Base-by-base conservation (phyloP, 92 coral and sea anemone genomes). In the Phenganax marumi region DNA sequence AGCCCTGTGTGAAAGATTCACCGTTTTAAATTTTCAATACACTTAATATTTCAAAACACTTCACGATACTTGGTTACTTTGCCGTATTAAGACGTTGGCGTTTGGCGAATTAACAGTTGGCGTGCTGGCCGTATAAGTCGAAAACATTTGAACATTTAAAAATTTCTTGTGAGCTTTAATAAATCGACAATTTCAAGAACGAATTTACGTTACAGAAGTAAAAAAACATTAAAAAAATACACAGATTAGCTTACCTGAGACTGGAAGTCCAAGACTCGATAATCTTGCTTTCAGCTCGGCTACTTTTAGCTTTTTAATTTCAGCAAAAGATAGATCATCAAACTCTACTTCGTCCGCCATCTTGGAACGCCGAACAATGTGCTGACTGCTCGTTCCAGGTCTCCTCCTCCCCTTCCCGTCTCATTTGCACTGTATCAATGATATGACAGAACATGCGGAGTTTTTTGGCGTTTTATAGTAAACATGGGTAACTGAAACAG, bases 251-350 rank as follows among this genome's bases (percentile, higher is more conserved):
- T 50, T 84, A 92, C 99, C 99, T 91, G 95, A 92, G 12, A 85
- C 86, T 10, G 91, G 92, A 19, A 96, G 89, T 73, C 98, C 97
- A 48, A 96, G 79, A 23, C 89, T 90, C 19, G 90, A 81, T 26
- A 96, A 89, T 46, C 88, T 90, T 23, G 93, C 89, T 73, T 92
- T 96, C 60, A 96, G 84, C 47, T 96, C 97, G 50, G 90, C 91
- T 63, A 96, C 99, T 84, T 96, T 96, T 10, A 92, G 87, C 87
- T 96, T 96, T 58, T 88, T 91, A 0, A 96, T 88, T 18, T 80
- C 89, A 21, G 89, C 92, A 12, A 89, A 81, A 3, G 97, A 50
- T 65, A 84, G 88, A 75, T 19, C 8, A 25, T 14, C 18, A 3
- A 66, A 23, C 72, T 66, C 72, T 1, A n/a, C 77, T 16, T 64